Percentiles rank a stretch among this genome's conserved stretches.
Evolutionary conservation across 2,113 vertebrate species (phyloP).

Genomic region (Asarcornis scutulata): DNA sequence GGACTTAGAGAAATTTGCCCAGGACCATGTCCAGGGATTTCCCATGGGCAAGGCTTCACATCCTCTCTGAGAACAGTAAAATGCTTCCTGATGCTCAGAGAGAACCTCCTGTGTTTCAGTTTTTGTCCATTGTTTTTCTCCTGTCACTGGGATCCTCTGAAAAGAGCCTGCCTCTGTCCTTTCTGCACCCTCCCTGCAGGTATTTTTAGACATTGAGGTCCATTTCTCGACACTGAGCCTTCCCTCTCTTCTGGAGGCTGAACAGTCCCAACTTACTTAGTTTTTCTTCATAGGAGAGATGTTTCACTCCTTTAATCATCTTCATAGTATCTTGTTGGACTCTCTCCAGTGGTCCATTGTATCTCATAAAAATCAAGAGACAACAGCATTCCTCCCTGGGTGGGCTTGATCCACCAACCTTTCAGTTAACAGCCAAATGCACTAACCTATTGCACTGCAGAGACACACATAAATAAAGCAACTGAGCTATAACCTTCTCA

Average conservation of each 20-base stretch:
- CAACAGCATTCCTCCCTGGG: not conserved
- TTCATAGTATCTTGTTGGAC: not conserved
- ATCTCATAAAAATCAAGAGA: not conserved
- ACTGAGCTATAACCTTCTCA: not conserved
- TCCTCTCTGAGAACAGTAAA: not conserved
- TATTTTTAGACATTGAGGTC: not conserved
- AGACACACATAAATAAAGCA: not conserved
- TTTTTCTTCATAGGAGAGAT: not conserved
- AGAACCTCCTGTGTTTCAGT: not conserved
- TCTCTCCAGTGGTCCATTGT: not conserved
- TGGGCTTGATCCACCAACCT: slow-evolving; percentile 54
- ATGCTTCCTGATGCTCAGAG: not conserved
- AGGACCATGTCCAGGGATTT: not conserved
- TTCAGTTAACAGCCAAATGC: slow-evolving; percentile 68
- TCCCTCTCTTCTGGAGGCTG: not conserved
- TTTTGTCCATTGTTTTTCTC: not conserved
- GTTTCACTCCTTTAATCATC: not conserved
- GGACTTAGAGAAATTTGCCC: not conserved
- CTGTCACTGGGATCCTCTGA: not conserved
- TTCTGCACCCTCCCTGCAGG: not conserved
- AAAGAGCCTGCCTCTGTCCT: not conserved
- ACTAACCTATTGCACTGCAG: slow-evolving; percentile 55
- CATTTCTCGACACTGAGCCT: not conserved
- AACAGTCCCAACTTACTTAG: not conserved
- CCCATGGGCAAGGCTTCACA: not conserved